Conservation (phyloP, 2,113 vertebrate genomes). For the Anhinga rufa region DNA sequence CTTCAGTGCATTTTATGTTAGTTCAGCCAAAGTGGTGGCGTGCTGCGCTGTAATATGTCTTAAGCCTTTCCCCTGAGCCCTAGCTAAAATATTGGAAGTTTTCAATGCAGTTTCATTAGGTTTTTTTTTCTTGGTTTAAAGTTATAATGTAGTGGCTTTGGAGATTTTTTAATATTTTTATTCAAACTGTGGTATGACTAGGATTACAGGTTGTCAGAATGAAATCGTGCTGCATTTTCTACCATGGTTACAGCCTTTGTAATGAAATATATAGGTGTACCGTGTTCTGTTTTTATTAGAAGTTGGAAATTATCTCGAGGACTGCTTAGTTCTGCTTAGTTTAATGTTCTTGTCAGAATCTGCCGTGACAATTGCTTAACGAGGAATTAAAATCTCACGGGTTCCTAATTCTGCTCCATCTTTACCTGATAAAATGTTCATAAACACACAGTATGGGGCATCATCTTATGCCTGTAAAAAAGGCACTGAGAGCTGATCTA, state of each 20-base stretch:
- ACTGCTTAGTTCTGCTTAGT: background rate
- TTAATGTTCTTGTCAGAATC: slow-evolving; percentile 36
- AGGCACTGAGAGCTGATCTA: background rate
- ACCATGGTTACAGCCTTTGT: slow-evolving; percentile 32
- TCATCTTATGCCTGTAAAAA: background rate
- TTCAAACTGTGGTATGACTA: background rate
- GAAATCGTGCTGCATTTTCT: background rate
- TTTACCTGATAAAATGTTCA: background rate
- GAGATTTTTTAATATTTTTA: background rate
- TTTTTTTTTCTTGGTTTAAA: background rate
- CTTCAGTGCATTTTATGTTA: background rate
- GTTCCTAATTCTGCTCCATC: background rate
- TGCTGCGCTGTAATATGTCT: background rate
- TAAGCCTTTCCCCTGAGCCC: background rate
- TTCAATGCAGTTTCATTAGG: background rate
- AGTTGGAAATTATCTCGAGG: background rate
- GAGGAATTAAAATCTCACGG: background rate
- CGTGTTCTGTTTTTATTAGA: background rate
- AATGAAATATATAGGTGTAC: background rate
- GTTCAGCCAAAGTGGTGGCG: background rate
- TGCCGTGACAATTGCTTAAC: background rate
- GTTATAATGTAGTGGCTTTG: background rate
- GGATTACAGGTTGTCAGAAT: slow-evolving; percentile 61
- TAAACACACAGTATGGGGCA: background rate
- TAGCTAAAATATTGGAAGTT: background rate